Conservation (phyloP, 2,797 vertebrate species). For the Mastacembelus armatus region DNA sequence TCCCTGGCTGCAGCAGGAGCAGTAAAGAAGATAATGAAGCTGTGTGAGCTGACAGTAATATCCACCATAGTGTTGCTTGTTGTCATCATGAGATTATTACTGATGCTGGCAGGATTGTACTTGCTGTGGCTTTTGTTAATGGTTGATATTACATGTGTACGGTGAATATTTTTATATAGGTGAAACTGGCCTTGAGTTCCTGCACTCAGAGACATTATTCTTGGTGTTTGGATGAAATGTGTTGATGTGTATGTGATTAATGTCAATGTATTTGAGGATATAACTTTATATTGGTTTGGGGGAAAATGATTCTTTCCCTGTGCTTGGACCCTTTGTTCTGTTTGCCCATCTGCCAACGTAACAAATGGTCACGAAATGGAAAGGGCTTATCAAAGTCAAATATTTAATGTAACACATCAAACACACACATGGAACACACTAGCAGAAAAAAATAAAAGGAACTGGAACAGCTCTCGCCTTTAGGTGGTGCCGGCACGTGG, state of each 20-base stretch:
- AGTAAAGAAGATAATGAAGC: neutral
- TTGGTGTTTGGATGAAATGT: too few species aligned
- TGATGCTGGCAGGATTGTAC: neutral
- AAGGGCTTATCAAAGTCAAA: too few species aligned
- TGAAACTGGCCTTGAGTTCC: neutral
- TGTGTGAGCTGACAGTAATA: slow-evolving; percentile 4
- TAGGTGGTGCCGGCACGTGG: too few species aligned
- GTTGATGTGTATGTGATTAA: neutral
- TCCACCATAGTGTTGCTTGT: neutral
- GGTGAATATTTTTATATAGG: neutral
- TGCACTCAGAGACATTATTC: too few species aligned
- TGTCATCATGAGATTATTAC: neutral
- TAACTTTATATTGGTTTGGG: neutral
- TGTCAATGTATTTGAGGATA: neutral
- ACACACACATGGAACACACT: too few species aligned
- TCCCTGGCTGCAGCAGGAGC: neutral
- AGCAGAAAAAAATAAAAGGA: too few species aligned
- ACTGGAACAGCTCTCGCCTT: too few species aligned
- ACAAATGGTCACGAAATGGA: too few species aligned
- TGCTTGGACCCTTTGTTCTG: neutral
- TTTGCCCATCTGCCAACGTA: too few species aligned
- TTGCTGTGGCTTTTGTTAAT: neutral
- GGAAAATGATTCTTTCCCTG: neutral
- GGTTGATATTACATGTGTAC: neutral
- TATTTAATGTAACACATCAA: too few species aligned